Conservation (phyloP, 2,113 vertebrate genomes). For the Sturnira hondurensis region DNA sequence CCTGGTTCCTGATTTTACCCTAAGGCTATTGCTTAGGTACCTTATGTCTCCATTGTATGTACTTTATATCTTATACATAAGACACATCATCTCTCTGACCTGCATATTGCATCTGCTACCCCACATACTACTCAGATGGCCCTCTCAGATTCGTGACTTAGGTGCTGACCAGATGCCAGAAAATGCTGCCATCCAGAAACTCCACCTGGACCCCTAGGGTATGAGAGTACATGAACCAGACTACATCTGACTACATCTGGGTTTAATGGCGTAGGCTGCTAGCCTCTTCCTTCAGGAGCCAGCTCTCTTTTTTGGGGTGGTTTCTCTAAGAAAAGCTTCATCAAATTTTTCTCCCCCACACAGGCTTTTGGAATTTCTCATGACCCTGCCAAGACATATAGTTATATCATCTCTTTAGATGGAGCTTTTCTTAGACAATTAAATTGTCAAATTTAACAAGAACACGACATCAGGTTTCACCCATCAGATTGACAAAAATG, state of each 20-base stretch:
- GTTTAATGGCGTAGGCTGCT: background rate
- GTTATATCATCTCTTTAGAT: background rate
- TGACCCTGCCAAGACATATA: background rate
- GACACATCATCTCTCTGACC: background rate
- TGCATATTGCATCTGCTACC: background rate
- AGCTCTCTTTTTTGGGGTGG: background rate
- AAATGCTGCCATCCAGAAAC: background rate
- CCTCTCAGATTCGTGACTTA: background rate
- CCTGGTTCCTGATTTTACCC: background rate
- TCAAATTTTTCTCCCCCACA: background rate
- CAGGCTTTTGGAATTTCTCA: background rate
- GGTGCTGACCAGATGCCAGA: background rate
- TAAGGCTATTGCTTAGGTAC: background rate
- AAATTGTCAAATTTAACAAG: conserved; percentile 62
- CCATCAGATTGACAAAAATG: conserved; percentile 19
- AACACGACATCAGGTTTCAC: conserved; percentile 27
- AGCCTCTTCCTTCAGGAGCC: background rate
- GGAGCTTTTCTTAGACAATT: conserved; percentile 43
- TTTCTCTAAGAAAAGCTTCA: conserved; percentile 1
- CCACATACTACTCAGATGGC: background rate
- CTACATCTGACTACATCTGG: no score
- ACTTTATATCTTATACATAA: background rate
- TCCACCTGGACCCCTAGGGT: background rate
- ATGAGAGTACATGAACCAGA: background rate
- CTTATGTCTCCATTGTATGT: background rate